Percentiles rank a stretch among this genome's conserved stretches.
These are phyloP conservation scores for Hymenopus coronatus DNA, from an alignment of 2,888 invertebrate species.

Conservation along the genomic window DNA sequence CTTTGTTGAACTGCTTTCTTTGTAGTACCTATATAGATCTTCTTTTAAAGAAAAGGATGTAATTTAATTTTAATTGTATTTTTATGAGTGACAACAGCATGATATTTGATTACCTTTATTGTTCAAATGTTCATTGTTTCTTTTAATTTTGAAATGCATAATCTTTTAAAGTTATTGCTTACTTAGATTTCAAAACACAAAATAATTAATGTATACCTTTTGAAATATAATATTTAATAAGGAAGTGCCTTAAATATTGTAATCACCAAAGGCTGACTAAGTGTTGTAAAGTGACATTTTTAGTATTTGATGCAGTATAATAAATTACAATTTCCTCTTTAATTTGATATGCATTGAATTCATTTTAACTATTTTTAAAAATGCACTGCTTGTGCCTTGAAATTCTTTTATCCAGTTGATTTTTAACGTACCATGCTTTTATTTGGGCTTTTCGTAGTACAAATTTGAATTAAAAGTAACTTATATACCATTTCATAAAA, in stretches of 20 bases:
- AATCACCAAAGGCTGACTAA: too few relatives aligned
- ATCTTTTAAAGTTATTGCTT: background rate
- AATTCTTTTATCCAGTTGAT: too few relatives aligned
- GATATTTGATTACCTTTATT: background rate
- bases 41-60: background rate
- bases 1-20: background rate
- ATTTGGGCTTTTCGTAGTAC: too few relatives aligned
- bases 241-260: background rate
- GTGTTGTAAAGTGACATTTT: too few relatives aligned
- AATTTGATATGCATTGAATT: too few relatives aligned
- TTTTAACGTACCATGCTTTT: too few relatives aligned
- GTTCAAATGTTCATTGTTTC: background rate
- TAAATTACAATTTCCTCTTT: too few relatives aligned
- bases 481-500: too few relatives aligned
- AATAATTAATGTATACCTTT: background rate
- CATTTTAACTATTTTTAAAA: too few relatives aligned
- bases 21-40: background rate
- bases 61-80: background rate
- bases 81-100: background rate
- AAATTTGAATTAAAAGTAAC: too few relatives aligned
- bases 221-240: background rate
- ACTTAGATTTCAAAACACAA: background rate
- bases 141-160: background rate
- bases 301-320: too few relatives aligned
- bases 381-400: too few relatives aligned